Conservation (phyloP, 1,140 invertebrate genomes). For the Ephestia elutella region DNA sequence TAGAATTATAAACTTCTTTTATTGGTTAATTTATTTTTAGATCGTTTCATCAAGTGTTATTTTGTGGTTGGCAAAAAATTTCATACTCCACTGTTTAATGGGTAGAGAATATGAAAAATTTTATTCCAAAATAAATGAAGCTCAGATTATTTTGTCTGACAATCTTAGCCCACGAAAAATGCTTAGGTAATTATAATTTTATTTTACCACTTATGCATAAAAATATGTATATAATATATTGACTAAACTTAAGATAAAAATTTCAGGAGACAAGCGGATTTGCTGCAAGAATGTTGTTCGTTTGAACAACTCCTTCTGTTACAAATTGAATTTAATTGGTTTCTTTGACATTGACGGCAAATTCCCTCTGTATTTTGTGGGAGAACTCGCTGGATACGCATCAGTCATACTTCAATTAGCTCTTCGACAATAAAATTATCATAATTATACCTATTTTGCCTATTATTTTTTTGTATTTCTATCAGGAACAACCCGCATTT, state of each 20-base stretch:
- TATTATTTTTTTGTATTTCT: no score
- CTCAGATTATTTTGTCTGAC: background rate
- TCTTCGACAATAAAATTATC: no score
- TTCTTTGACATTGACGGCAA: background rate
- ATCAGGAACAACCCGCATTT: no score
- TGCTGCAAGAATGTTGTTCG: background rate
- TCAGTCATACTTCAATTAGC: no score
- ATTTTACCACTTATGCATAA: no score
- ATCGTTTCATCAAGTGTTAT: background rate
- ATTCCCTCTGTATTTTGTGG: no score
- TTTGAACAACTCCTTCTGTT: background rate
- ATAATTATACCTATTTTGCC: no score
- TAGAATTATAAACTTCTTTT: no score
- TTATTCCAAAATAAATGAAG: background rate
- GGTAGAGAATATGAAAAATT: constrained; percentile 1
- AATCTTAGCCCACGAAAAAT: background rate
- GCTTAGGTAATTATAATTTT: background rate
- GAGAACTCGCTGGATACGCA: no score
- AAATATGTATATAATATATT: no score
- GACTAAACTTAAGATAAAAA: no score
- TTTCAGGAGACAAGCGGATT: background rate
- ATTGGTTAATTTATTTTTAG: no score
- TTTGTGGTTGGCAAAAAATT: background rate
- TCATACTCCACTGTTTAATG: background rate
- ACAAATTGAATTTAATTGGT: background rate